Percentiles rank a stretch among this genome's conserved stretches.
phyloP scores from a whole-genome alignment of 2,888 invertebrate genomes.

The Euzophera pinguis region DNA sequence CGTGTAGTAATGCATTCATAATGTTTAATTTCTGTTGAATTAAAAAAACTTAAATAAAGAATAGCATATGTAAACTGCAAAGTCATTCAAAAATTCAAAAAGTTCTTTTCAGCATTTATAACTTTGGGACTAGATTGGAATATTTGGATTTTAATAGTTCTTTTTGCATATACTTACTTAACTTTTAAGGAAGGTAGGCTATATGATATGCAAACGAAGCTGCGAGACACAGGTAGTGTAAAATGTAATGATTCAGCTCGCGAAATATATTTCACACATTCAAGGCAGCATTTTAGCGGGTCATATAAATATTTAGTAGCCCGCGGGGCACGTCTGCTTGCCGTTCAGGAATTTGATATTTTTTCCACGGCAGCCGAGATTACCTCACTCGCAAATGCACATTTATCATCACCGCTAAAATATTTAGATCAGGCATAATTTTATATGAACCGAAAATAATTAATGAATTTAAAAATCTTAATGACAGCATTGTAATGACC shows the following conservation, averaged over 20 bases:
- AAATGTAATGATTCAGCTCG: constrained; percentile 3
- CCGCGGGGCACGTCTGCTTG: constrained; percentile 38
- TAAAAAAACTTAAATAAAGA: too few relatives aligned
- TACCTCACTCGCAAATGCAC: constrained; percentile 36
- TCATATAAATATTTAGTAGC: constrained; percentile 25
- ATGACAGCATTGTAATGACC: too few relatives aligned
- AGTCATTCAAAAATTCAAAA: background rate
- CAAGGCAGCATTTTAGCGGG: constrained; percentile 41
- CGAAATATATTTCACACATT: background rate
- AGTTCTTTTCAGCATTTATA: background rate
- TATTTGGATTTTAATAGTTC: too few relatives aligned
- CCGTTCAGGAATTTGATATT: constrained; percentile 37
- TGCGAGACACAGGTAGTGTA: background rate
- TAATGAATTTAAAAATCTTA: constrained; percentile 5
- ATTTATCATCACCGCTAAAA: constrained; percentile 44
- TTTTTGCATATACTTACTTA: too few relatives aligned
- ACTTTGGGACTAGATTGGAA: too few relatives aligned
- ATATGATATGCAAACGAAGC: too few relatives aligned
- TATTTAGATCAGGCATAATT: constrained; percentile 24
- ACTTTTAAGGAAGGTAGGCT: too few relatives aligned
- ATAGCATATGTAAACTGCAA: background rate
- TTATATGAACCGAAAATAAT: constrained; percentile 6
- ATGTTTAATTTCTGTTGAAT: too few relatives aligned
- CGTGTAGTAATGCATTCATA: too few relatives aligned
- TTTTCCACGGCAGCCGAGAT: constrained; percentile 38